These are phyloP conservation scores for Nyctibius grandis DNA, from an alignment of 2,797 vertebrate genomes.

Conservation along the genomic window DNA sequence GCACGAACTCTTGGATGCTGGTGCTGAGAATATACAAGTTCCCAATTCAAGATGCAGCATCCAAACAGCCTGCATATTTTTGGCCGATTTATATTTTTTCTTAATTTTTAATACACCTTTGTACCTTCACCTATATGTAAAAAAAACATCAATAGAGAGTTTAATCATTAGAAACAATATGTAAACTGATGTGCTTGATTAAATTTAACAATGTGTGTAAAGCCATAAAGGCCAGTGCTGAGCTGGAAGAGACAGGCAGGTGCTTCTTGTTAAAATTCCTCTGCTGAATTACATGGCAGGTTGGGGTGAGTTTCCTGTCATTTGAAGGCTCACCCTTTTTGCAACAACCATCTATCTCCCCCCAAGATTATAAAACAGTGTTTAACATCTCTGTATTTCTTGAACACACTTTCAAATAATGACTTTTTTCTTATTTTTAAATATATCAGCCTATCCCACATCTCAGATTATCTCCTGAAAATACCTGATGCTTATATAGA, in stretches of 20 bases:
- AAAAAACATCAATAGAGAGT: neutral
- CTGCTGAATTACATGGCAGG: neutral
- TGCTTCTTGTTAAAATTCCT: conserved; percentile 63
- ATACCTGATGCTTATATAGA: neutral
- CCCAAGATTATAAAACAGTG: neutral
- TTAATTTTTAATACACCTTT: neutral
- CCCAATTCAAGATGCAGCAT: neutral
- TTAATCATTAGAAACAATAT: conserved; percentile 42
- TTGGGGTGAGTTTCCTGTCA: conserved; percentile 7
- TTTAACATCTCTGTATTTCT: neutral
- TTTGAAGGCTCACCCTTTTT: neutral
- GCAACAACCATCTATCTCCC: neutral
- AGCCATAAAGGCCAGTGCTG: conserved; percentile 2
- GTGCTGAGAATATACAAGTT: neutral
- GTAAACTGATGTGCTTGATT: conserved; percentile 36
- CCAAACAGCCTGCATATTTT: accelerated
- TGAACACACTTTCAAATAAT: neutral
- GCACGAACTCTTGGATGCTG: neutral
- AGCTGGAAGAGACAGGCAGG: conserved; percentile 21
- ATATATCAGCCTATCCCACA: neutral
- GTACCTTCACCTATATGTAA: neutral
- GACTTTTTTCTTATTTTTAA: neutral
- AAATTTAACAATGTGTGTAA: conserved; percentile 34
- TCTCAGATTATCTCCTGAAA: neutral
- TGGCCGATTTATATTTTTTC: too few relatives aligned